Evolutionary conservation across 1,140 invertebrate species (phyloP).

Genomic region (Pseudobourletiella spinata): DNA sequence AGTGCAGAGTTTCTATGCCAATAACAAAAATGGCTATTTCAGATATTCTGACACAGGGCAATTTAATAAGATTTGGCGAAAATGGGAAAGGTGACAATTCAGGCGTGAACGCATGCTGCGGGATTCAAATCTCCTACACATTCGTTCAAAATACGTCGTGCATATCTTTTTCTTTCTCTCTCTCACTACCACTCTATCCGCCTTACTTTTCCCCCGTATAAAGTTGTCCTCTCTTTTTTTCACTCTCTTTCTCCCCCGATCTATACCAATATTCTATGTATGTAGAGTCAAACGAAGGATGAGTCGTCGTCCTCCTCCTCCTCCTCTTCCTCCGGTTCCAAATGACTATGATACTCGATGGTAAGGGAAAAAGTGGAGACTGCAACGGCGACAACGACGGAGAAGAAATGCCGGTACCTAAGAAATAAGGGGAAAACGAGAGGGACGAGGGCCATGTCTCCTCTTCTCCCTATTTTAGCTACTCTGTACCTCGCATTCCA

Average conservation of each 20-base stretch:
- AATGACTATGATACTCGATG: background rate
- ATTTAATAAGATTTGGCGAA: conserved; percentile 42
- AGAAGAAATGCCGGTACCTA: conserved; percentile 11
- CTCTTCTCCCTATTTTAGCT: conserved; percentile 6
- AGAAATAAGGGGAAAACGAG: conserved; percentile 13
- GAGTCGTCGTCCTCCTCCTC: no score
- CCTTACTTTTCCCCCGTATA: no score
- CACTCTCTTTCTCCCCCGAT: no score
- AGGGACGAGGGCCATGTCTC: conserved; percentile 9
- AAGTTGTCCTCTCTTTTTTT: background rate
- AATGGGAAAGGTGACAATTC: conserved; percentile 40
- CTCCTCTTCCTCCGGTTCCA: background rate
- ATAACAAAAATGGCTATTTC: conserved; percentile 36
- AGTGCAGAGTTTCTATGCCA: background rate
- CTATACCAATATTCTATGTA: no score
- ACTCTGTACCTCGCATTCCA: conserved; percentile 29
- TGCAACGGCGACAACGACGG: background rate
- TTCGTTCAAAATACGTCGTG: conserved; percentile 7
- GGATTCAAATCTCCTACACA: conserved; percentile 18
- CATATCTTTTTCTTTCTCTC: background rate
- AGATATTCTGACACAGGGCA: conserved; percentile 37
- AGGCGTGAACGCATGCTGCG: conserved; percentile 32
- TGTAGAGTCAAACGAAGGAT: background rate
- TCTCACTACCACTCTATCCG: background rate
- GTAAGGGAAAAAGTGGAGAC: no score